Percentiles rank a stretch among this genome's conserved stretches.
phyloP scores from a whole-genome alignment of 2,888 invertebrate species.

The Lamellibrachia columna region DNA sequence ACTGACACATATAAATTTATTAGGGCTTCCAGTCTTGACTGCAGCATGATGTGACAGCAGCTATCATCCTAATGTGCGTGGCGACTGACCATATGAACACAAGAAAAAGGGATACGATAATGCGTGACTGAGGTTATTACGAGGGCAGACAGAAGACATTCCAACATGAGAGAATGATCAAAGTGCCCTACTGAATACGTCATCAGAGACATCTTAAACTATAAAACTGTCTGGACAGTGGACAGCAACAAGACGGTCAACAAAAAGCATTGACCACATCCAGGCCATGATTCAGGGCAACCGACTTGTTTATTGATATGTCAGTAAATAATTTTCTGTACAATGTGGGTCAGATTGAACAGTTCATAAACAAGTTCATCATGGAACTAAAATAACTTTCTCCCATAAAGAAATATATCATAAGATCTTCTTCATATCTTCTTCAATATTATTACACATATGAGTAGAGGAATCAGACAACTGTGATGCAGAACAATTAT shows the following conservation, averaged over 20 bases:
- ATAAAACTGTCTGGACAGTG: conserved; percentile 4
- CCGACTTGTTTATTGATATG: neutral
- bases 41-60: neutral
- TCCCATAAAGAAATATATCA: neutral
- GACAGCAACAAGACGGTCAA: neutral
- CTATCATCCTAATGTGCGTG: neutral
- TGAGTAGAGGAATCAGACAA: neutral
- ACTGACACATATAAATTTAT: no score
- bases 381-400: no score
- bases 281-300: neutral
- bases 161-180: neutral
- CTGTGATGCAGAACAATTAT: neutral
- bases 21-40: no score
- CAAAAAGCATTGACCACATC: neutral
- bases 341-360: neutral
- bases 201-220: neutral
- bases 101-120: neutral
- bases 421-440: no score
- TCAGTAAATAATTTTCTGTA: neutral
- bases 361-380: no score
- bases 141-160: conserved; percentile 10
- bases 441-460: neutral
- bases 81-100: neutral
- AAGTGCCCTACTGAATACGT: neutral
- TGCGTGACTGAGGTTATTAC: neutral